A percentile compares a stretch with the other conserved stretches of the same genome.
Evolutionary conservation across 2,888 invertebrate species (phyloP).

Genomic region (Pediacus dermestoides): DNA sequence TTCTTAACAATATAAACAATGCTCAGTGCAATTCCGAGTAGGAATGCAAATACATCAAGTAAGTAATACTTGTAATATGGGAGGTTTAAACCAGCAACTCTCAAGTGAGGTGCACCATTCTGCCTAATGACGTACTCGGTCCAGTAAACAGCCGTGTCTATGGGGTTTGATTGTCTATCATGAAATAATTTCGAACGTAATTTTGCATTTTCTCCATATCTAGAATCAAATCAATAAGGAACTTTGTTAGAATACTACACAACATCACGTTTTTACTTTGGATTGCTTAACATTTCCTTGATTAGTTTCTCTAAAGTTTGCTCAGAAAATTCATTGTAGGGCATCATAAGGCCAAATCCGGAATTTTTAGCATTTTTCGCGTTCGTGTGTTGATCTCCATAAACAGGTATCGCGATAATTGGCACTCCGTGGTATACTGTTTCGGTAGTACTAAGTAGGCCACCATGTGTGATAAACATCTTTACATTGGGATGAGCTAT

Average conservation of each 20-base stretch:
- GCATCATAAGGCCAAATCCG: constrained; percentile 36
- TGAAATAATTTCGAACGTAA: constrained; percentile 15
- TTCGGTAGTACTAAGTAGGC: constrained; percentile 57
- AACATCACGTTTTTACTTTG: constrained; percentile 26
- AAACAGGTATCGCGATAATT: constrained; percentile 54
- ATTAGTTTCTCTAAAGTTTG: constrained; percentile 44
- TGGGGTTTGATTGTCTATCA: constrained; percentile 18
- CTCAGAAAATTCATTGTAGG: constrained; percentile 51
- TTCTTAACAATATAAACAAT: background rate
- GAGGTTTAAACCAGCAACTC: constrained; percentile 24
- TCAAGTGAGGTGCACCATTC: constrained; percentile 23
- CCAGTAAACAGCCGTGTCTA: constrained; percentile 24
- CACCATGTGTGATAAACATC: constrained; percentile 59
- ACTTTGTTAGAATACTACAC: background rate
- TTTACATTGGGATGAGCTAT: constrained; percentile 55
- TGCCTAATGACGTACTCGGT: constrained; percentile 24
- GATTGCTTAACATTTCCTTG: constrained; percentile 48
- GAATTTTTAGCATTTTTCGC: constrained; percentile 47
- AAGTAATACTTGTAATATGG: constrained; percentile 22
- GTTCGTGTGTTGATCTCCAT: constrained; percentile 54
- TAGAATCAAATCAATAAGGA: too few relatives aligned
- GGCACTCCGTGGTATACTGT: constrained; percentile 54
- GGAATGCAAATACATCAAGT: constrained; percentile 19
- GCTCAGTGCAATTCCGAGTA: background rate
- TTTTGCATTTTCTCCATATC: constrained; percentile 20